phyloP scores from a whole-genome alignment of 2,113 vertebrate species.

The Taurulus bubalis region DNA sequence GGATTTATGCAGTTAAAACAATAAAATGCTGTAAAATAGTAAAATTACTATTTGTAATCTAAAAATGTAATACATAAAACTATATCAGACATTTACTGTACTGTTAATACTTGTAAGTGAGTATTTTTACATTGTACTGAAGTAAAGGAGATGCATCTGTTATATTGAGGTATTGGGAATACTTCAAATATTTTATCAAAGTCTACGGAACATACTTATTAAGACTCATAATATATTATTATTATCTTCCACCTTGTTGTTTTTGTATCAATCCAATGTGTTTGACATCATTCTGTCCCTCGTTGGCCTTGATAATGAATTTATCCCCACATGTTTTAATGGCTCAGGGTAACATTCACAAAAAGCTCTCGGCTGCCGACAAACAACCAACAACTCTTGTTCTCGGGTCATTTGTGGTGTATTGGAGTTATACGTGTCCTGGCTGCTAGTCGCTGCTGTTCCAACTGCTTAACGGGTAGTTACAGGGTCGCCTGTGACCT shows the following conservation, averaged over 20 bases:
- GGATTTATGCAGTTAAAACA: no score
- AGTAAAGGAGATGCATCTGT: not conserved
- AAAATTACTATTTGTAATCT: not conserved
- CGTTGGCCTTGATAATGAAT: not conserved
- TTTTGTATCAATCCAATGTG: not conserved
- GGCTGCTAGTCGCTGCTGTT: slow-evolving; percentile 2
- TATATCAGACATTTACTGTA: not conserved
- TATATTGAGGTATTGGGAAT: not conserved
- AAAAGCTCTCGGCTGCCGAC: not conserved
- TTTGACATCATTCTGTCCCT: not conserved
- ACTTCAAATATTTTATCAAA: not conserved
- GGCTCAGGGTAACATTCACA: no score
- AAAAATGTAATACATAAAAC: not conserved
- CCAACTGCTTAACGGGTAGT: slow-evolving; percentile 12
- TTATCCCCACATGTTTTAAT: not conserved
- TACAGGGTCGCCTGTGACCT: not conserved
- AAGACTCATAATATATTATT: not conserved
- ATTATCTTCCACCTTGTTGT: not conserved
- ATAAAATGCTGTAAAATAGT: no score
- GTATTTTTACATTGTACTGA: not conserved
- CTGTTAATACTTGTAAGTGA: not conserved
- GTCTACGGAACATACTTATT: not conserved
- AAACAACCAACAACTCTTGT: not conserved
- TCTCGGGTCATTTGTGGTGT: not conserved
- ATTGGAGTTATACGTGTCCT: not conserved